Conservation (phyloP, 30 jellyfish, hydroid and myxozoan genomes). For the Nemopilema nomurai region DNA sequence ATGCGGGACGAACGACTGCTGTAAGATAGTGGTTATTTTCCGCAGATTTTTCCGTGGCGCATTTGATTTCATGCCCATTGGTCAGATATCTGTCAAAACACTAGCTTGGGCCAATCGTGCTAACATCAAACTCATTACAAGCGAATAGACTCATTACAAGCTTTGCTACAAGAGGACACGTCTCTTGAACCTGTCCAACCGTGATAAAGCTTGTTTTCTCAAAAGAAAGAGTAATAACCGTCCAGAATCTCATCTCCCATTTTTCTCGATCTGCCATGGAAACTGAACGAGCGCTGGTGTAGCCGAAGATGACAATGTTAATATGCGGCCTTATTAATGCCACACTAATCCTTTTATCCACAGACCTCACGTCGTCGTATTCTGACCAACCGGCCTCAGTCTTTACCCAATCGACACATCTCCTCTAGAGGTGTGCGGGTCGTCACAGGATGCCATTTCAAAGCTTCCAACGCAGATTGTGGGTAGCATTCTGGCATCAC, state of each 20-base stretch:
- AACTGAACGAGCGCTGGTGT: neutral
- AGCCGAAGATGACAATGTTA: neutral
- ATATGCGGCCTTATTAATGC: neutral
- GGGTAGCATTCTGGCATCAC: neutral
- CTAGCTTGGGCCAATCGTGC: too few relatives aligned
- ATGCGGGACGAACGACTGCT: too few relatives aligned
- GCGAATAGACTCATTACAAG: too few relatives aligned
- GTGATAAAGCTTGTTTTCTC: neutral
- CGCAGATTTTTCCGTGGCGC: too few relatives aligned
- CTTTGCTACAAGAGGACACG: too few relatives aligned
- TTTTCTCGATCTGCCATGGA: neutral
- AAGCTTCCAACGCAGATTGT: neutral
- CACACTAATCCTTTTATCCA: neutral
- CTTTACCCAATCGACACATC: neutral
- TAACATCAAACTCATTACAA: too few relatives aligned
- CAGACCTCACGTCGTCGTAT: neutral
- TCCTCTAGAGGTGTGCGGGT: neutral
- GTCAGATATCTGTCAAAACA: too few relatives aligned
- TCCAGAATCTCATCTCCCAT: neutral
- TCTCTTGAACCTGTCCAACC: neutral
- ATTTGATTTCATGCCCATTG: too few relatives aligned
- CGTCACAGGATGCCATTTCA: neutral
- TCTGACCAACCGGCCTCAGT: neutral
- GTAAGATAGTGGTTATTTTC: too few relatives aligned
- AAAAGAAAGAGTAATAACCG: too few relatives aligned